Evolutionary conservation across 2,797 vertebrate species (phyloP), one percentile per base, ranked within the genome.

Genomic region (Aulostomus chinensis): DNA sequence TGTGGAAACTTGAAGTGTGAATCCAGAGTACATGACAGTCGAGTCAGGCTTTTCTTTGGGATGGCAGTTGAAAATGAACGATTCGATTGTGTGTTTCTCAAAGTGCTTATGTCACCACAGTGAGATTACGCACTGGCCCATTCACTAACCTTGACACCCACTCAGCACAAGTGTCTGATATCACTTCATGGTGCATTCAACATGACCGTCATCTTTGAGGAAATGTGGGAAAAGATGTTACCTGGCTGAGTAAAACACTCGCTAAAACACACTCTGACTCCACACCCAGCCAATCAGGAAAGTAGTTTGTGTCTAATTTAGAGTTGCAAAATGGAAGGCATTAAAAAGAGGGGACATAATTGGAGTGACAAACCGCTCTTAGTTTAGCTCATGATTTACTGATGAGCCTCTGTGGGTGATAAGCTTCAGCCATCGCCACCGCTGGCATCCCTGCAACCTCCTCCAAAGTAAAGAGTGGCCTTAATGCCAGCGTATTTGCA

Each of bases 11-110:
- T 64, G 51, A 67, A 70, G 66, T 34, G 14, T 63, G 53, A 52
- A 79, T 79, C 73, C 45, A 34, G 63, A 59, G 41, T 59, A 77
- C 68, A 76, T 76, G 73, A 80, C 78, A 76, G 67, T 65, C 21
- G 35, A 81, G 65, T 78, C 76, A 57, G 73, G 54, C 47, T 56
- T 76, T 80, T 76, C 61, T 59, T 75, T 57, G 13, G 22, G 61
- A 43, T 7, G 29, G 11, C 35, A 20, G 39, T 15, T 16, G 6
- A 55, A 30, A 62, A 68, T 42, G 48, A 76, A 50, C 78, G 80
- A 79, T 76, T 59, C 52, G 72, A 64, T 68, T 38, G 4, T 57
- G 35, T 43, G 55, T 74, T 72, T 45, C 58, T 76, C 48, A 60
- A 51, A 76, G 54, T 58, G 60, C 68, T 69, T 47, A 45, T 67